phyloP scores from a whole-genome alignment of 2,888 invertebrate genomes.

The Odontocerum albicorne region DNA sequence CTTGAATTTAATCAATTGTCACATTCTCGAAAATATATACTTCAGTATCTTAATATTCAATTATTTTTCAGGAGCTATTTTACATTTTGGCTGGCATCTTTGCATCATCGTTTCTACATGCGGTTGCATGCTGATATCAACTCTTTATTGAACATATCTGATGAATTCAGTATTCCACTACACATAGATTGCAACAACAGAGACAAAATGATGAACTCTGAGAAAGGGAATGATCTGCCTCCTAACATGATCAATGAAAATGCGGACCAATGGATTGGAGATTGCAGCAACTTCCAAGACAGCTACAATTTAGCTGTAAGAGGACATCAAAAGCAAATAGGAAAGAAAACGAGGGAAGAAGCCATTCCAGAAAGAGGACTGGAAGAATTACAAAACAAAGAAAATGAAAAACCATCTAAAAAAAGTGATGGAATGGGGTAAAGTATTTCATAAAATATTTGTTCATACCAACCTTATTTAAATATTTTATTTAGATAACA shows the following conservation, averaged over 20 bases:
- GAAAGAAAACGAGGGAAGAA: conserved; percentile 57
- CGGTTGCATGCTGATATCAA: conserved; percentile 72
- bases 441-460: too few relatives aligned
- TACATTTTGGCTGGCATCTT: conserved; percentile 74
- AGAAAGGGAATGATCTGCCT: conserved; percentile 3
- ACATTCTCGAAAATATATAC: not conserved
- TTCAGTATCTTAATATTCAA: conserved; percentile 5
- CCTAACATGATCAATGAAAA: conserved; percentile 1
- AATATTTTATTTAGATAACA: too few relatives aligned
- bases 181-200: conserved; percentile 40
- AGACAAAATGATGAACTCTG: too few relatives aligned
- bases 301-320: conserved; percentile 57
- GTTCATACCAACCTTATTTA: too few relatives aligned
- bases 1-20: too few relatives aligned
- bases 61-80: conserved; percentile 64
- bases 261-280: conserved; percentile 37
- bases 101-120: conserved; percentile 76
- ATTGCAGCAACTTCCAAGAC: conserved; percentile 56
- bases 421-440: too few relatives aligned
- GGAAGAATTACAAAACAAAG: conserved; percentile 66
- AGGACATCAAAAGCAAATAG: conserved; percentile 47
- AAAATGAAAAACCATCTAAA: conserved; percentile 63
- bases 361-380: conserved; percentile 50
- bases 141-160: conserved; percentile 64
- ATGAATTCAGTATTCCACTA: conserved; percentile 60